Evolutionary conservation across 2,113 vertebrate species (phyloP).

Genomic region (Nothoprocta perdicaria): DNA sequence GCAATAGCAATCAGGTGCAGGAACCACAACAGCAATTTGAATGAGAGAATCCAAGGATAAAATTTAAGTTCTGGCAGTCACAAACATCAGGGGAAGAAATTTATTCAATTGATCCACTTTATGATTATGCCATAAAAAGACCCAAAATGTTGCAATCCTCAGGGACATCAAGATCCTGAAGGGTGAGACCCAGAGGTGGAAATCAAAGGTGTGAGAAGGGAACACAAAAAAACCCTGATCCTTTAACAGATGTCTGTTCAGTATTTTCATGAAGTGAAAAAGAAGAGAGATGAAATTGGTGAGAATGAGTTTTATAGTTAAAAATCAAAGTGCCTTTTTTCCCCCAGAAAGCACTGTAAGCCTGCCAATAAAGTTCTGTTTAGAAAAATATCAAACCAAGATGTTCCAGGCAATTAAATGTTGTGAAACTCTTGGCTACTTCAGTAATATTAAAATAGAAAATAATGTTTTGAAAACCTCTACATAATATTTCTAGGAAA

Average conservation of each 20-base stretch:
- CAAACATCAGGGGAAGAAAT: neutral
- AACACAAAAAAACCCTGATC: neutral
- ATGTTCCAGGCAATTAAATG: conserved; percentile 2
- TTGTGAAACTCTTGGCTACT: conserved; percentile 51
- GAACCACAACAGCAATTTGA: neutral
- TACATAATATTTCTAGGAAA: conserved; percentile 70
- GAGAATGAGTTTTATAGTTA: neutral
- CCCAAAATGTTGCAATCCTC: neutral
- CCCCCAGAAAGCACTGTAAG: neutral
- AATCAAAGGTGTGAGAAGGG: neutral
- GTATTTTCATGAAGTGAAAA: neutral
- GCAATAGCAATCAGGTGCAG: neutral
- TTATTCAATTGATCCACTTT: neutral
- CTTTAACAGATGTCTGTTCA: neutral
- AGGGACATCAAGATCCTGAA: neutral
- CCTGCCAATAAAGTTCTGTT: conserved; percentile 24
- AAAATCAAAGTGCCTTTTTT: neutral
- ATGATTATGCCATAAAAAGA: neutral
- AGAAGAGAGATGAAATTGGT: neutral
- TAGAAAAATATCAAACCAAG: conserved; percentile 11
- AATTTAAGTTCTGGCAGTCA: neutral
- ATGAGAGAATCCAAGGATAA: neutral
- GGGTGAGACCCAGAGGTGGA: neutral
- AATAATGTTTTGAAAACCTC: conserved; percentile 45
- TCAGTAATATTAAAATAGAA: conserved; percentile 18